Percentiles rank a stretch among this genome's conserved stretches.
phyloP scores from a whole-genome alignment of 2,113 vertebrate genomes.

The Conger conger region DNA sequence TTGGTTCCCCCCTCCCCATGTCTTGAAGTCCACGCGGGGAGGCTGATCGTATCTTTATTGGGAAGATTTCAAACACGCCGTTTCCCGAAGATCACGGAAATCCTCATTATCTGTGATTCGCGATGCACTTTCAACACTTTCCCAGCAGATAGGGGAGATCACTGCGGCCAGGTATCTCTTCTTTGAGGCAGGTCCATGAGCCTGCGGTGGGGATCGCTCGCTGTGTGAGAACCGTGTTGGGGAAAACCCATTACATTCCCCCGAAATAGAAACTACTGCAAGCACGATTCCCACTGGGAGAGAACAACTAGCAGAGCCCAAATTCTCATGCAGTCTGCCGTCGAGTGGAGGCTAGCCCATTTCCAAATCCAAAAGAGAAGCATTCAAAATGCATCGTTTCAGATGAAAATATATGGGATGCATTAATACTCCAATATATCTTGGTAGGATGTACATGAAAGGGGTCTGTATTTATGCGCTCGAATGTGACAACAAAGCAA shows the following conservation, averaged over 20 bases:
- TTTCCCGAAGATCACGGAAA: background rate
- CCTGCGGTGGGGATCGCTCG: background rate
- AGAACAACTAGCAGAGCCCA: background rate
- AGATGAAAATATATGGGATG: background rate
- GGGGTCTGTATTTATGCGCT: background rate
- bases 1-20: background rate
- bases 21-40: background rate
- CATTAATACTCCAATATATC: background rate
- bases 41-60: background rate
- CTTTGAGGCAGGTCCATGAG: too few species aligned
- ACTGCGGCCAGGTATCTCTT: background rate
- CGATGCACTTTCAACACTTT: background rate
- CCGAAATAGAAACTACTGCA: background rate
- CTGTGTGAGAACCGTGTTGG: background rate
- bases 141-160: background rate
- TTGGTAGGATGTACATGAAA: background rate
- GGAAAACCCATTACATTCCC: background rate
- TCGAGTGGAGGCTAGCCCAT: background rate
- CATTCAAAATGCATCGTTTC: background rate
- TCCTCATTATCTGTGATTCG: conserved; percentile 8
- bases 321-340: background rate
- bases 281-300: background rate
- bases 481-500: background rate
- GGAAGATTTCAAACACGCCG: conserved; percentile 2
- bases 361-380: background rate